Evolutionary conservation across 2,888 invertebrate species (phyloP), one percentile per base, ranked within the genome.

Genomic region (Sesamia inferens): DNA sequence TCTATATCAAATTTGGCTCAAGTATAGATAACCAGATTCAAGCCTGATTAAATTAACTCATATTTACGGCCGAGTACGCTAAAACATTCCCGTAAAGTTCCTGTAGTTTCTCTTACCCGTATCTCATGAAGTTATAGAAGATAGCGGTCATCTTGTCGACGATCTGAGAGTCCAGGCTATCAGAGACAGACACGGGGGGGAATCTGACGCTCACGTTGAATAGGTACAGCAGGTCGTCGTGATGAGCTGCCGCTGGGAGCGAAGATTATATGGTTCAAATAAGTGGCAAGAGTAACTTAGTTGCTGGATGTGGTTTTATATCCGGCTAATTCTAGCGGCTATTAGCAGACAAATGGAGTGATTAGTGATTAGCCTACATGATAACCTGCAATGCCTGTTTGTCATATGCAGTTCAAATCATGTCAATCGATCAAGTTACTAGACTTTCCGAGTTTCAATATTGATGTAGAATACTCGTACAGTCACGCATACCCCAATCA

Each of bases 201-300:
- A 91, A 92, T 47, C 84, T 84, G 71, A 85, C 89, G 78, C 90
- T 90, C 85, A 95, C 89, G 74, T 92, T 92, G 90, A 96, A 96
- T 74, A 97, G 83, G 86, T 97, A 97, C 78, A 97, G 91, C 73
- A 96, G 87, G 85, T 97, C 97, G 82, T 97, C 95, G 84, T 94
- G 94, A 82, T 95, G 95, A 0, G 90, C 93, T 0, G 91, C 93
- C 4, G 90, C 97, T 97, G 68, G 0, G 47, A 3, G 44, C 0
- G 11, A 16, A 51, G 3, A 51, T 19, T 19, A 51, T 19, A 10
- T 19, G 19, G n/a, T 51, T n/a, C 19, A 51, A 51, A 51, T 8
- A 5, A 19, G 51, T 19, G 10, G n/a, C n/a, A 51, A 5, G 51
- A 51, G 10, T 51, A 51, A 5, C 51, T n/a, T n/a, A 51, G 19